phyloP scores from a whole-genome alignment of 2,797 vertebrate species.

The Bucorvus abyssinicus region DNA sequence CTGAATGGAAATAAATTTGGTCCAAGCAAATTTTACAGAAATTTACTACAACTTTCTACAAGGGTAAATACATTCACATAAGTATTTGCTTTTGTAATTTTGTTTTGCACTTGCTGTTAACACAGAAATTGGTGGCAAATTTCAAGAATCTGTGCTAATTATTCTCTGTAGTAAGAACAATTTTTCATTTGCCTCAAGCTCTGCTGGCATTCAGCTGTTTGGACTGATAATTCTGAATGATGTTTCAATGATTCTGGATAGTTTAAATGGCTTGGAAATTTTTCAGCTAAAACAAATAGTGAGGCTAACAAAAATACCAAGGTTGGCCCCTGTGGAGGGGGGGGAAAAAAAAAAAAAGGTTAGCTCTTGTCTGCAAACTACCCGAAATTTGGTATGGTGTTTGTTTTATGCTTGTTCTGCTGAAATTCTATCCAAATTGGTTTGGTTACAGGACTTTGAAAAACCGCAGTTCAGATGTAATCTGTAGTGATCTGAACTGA shows the following conservation, averaged over 20 bases:
- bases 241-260: not conserved
- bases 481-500: not conserved
- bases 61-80: not conserved
- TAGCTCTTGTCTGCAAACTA: not conserved
- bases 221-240: not conserved
- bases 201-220: no score
- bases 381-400: not conserved
- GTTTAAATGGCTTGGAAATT: not conserved
- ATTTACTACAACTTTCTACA: not conserved
- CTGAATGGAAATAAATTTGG: not conserved
- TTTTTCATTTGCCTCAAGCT: not conserved
- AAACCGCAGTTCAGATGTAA: not conserved
- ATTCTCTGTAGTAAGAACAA: not conserved
- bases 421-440: not conserved
- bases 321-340: not conserved
- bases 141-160: not conserved
- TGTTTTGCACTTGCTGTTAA: not conserved
- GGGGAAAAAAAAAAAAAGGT: no score
- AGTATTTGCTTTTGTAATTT: not conserved
- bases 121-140: not conserved
- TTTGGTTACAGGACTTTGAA: not conserved
- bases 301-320: not conserved
- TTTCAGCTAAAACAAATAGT: not conserved
- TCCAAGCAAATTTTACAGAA: not conserved
- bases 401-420: not conserved